phyloP scores from a whole-genome alignment of 2,113 vertebrate genomes.

The Lates calcarifer region DNA sequence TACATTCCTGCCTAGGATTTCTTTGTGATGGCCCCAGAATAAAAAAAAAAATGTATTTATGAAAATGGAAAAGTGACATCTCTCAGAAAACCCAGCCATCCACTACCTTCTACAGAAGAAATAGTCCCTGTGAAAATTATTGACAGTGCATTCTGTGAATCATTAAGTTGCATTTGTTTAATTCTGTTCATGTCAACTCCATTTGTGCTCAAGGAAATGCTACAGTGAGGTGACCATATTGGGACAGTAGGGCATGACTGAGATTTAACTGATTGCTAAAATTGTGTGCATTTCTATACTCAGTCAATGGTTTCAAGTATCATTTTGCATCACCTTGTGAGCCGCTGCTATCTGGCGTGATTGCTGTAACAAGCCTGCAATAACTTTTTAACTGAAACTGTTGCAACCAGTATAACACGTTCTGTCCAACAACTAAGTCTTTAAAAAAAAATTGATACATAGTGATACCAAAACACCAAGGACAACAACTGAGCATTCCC shows the following conservation, averaged over 20 bases:
- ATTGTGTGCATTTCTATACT: not conserved
- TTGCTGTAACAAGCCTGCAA: not conserved
- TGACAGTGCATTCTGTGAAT: not conserved
- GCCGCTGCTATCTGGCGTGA: not conserved
- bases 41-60: not conserved
- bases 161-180: not conserved
- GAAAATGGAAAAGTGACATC: not conserved
- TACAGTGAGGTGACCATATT: not conserved
- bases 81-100: not conserved
- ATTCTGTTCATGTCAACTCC: not conserved
- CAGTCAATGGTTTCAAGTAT: not conserved
- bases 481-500: not conserved
- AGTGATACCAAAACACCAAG: not conserved
- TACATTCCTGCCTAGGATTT: not conserved
- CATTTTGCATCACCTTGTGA: not conserved
- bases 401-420: not conserved
- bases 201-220: no score
- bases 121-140: not conserved
- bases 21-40: not conserved
- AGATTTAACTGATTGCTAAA: conserved; percentile 3
- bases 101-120: not conserved
- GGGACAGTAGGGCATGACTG: not conserved
- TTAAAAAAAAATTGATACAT: not conserved
- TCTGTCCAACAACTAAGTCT: not conserved
- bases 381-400: not conserved